A percentile compares a stretch with the other conserved stretches of the same genome.
Evolutionary conservation across 30 jellyfish, hydroid and myxozoan species (phyloP).

Genomic region (Turritopsis dohrnii): DNA sequence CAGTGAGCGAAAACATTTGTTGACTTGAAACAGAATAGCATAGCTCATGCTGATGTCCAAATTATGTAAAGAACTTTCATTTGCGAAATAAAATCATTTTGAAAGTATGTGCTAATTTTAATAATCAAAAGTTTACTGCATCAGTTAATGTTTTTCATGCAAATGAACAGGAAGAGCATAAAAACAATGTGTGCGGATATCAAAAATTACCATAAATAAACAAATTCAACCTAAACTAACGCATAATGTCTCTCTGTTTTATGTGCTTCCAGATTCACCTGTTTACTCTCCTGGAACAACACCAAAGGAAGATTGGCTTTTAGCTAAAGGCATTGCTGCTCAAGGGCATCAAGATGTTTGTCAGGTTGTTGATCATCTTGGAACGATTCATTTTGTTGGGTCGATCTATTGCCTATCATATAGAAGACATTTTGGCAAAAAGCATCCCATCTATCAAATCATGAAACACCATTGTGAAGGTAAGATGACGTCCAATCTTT

Average conservation of each 20-base stretch:
- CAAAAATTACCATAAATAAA: too few species aligned
- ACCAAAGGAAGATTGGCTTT: conserved; percentile 58
- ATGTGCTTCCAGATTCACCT: conserved; percentile 36
- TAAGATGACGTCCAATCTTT: too few species aligned
- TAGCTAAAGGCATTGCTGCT: conserved; percentile 59
- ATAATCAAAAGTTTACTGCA: too few species aligned
- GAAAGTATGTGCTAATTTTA: too few species aligned
- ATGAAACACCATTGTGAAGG: conserved; percentile 64
- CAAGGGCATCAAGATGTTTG: conserved; percentile 70
- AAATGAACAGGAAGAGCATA: too few species aligned
- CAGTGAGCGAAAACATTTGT: too few species aligned
- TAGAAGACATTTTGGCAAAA: conserved; percentile 68
- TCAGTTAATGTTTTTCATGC: too few species aligned
- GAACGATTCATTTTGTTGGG: conserved; percentile 57
- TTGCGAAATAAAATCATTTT: too few species aligned
- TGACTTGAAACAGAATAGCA: too few species aligned
- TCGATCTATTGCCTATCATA: conserved; percentile 72
- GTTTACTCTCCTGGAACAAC: conserved; percentile 53
- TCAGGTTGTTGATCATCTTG: conserved; percentile 64
- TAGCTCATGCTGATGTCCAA: too few species aligned
- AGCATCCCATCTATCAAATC: conserved; percentile 62
- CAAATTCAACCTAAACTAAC: not conserved
- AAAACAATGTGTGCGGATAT: too few species aligned
- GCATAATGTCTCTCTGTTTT: not conserved
- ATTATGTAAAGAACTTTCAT: too few species aligned